Conservation (phyloP, 2,797 vertebrate genomes). For the Coccyzus lansbergi region DNA sequence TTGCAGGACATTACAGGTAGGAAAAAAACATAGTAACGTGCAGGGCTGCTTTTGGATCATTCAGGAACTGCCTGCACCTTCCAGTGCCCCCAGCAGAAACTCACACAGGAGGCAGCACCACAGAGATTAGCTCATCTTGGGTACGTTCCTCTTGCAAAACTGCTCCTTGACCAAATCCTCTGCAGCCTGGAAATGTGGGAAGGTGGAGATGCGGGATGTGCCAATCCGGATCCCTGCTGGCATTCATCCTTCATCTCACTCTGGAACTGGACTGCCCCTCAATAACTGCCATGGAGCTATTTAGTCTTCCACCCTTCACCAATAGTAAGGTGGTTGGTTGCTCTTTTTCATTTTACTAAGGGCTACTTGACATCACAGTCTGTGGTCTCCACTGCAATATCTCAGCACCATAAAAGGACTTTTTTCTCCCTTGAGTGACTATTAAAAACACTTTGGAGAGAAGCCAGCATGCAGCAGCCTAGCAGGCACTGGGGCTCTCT, state of each 20-base stretch:
- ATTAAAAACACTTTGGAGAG: background rate
- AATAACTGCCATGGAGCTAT: background rate
- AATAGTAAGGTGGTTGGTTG: background rate
- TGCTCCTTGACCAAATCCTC: background rate
- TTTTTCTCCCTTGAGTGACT: background rate
- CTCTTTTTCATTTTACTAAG: background rate
- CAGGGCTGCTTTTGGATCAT: background rate
- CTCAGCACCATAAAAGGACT: background rate
- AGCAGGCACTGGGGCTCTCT: background rate
- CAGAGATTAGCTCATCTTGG: background rate
- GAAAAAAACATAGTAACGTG: background rate
- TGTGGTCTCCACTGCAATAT: background rate
- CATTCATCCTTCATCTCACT: background rate
- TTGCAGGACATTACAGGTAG: background rate
- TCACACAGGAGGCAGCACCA: background rate
- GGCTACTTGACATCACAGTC: background rate
- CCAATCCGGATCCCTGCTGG: background rate
- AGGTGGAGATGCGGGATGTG: background rate
- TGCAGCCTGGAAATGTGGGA: background rate
- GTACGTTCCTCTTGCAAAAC: background rate
- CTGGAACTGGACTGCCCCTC: background rate
- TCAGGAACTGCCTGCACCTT: background rate
- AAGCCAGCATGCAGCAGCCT: fast-evolving
- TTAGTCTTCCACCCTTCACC: background rate
- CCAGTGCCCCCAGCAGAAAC: background rate